Base-by-base conservation (phyloP, 2,888 invertebrate species). In the Syrphus vitripennis region DNA sequence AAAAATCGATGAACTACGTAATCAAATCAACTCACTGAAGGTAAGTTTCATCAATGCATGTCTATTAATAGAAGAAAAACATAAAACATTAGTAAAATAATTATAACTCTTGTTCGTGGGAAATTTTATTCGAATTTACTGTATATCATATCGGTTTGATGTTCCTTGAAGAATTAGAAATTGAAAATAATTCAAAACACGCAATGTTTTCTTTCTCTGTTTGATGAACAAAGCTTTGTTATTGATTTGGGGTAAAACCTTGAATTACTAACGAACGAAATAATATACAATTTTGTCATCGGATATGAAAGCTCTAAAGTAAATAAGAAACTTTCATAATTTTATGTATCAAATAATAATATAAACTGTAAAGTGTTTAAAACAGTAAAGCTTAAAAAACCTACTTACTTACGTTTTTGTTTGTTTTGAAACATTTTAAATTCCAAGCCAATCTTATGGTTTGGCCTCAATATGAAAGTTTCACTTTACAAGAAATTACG, bases 1-100 rank as follows among this genome's bases (percentile, higher is more conserved):
- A 92, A 96, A 96, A 88, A 94, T 96, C 89, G 97, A 97, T 90
- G 97, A 97, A 88, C 93, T 98, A 0, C 94, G 97, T 69, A 97
- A 97, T 92, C 98, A 98, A 93, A 97, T 98, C 87, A 97, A 97
- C 92, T 95, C 95, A 55, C 95, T 98, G 89, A 98, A 97, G 95
- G 97, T 97, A 91, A 88, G 79, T 75, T n/a, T 21, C 16, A 57
- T 16, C 4, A 57, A 3, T 10, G 14, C 14, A 12, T 4, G 1
- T 10, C 2, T 34, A 19, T 16, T 40, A n/a, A 10, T 21, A 12
- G 14, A 48, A 12, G 7, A 31, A 7, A 3, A 10, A 19, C n/a
- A n/a, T 1, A 45, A 45, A 42, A 16, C 2, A 3, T 6, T 16
- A 1, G 40, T 40, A 40, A n/a, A n/a, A n/a, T 42, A 16, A 42